Percentiles rank a stretch among this genome's conserved stretches.
These are phyloP conservation scores for Tympanoctomys barrerae DNA, from an alignment of 2,797 vertebrate species.

Conservation along the genomic window DNA sequence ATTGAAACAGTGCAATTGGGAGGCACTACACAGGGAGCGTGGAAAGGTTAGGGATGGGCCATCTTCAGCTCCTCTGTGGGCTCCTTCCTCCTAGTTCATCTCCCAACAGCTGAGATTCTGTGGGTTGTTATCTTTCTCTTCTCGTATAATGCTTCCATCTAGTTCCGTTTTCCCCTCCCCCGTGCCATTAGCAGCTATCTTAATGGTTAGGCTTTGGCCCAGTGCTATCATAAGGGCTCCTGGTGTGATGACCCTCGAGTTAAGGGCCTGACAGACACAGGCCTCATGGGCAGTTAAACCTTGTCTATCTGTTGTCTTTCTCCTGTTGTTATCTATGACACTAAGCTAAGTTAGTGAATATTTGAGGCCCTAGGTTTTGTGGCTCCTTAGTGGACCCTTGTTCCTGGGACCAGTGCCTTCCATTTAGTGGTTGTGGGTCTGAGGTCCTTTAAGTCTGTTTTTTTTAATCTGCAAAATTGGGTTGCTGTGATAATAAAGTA, in stretches of 20 bases:
- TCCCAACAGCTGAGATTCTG: not conserved
- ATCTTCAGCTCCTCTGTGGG: not conserved
- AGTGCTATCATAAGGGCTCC: not conserved
- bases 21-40: not conserved
- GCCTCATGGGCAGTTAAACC: not conserved
- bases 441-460: not conserved
- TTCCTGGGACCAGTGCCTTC: not conserved
- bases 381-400: not conserved
- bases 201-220: not conserved
- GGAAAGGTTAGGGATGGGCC: not conserved
- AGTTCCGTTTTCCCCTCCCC: not conserved
- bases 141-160: not conserved
- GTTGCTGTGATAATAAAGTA: constrained; percentile 19
- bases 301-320: not conserved
- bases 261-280: not conserved
- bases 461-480: constrained; percentile 50
- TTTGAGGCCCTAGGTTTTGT: not conserved
- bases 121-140: not conserved
- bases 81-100: not conserved
- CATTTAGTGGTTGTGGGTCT: not conserved
- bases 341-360: not conserved
- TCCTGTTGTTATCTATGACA: constrained; percentile 12
- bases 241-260: not conserved
- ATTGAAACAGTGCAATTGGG: not conserved
- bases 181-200: not conserved